Conservation (phyloP, 2,797 vertebrate species). For the Oreochromis mossambicus region DNA sequence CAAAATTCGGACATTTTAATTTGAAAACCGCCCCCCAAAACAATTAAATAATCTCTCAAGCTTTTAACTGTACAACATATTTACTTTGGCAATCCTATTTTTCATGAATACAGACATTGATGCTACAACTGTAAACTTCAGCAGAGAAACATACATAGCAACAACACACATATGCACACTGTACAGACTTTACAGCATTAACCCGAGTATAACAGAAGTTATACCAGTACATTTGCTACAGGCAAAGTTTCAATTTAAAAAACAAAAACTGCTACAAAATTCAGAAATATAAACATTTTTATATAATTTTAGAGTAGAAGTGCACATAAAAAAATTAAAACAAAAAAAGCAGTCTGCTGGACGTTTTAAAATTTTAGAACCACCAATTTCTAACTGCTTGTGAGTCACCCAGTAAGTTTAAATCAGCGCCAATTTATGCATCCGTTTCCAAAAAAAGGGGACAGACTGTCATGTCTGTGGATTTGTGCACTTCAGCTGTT, state of each 20-base stretch:
- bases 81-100: constrained; percentile 12
- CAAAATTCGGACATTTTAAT: constrained; percentile 51
- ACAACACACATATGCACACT: constrained; percentile 7
- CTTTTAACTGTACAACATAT: constrained; percentile 51
- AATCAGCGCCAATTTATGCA: not conserved
- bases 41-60: constrained; percentile 43
- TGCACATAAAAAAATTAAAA: constrained; percentile 8
- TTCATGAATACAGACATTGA: not conserved
- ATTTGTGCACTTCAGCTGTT: constrained; percentile 29
- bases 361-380: not conserved
- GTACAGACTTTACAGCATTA: constrained; percentile 16
- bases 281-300: not conserved
- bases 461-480: not conserved
- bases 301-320: not conserved
- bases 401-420: not conserved
- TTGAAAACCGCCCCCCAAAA: constrained; percentile 2
- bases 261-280: not conserved
- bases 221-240: not conserved
- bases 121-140: constrained; percentile 15
- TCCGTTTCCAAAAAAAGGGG: not conserved
- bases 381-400: not conserved
- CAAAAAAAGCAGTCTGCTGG: not conserved
- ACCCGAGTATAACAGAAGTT: constrained; percentile 11
- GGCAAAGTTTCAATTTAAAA: not conserved
- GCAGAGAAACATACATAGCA: constrained; percentile 21